Conservation (phyloP, 2,797 vertebrate species). For the Halcyon badia region DNA sequence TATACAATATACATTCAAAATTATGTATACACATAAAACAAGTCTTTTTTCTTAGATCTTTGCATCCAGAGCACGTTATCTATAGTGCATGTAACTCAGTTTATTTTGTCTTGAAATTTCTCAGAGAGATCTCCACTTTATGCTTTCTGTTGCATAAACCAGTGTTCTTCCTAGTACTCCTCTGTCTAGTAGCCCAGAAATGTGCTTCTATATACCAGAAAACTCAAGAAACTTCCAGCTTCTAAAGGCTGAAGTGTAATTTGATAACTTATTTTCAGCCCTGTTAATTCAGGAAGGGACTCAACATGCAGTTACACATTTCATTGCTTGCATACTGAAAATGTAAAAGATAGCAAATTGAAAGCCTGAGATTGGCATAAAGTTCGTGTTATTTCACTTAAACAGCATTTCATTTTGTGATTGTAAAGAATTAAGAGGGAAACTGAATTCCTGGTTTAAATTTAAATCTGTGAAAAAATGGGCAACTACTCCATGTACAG, state of each 20-base stretch:
- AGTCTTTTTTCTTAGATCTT: background rate
- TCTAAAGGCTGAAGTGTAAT: background rate
- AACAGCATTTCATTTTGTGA: background rate
- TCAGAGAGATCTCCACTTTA: background rate
- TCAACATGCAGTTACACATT: background rate
- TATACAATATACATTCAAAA: background rate
- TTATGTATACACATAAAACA: background rate
- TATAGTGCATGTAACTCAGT: background rate
- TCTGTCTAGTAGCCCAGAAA: background rate
- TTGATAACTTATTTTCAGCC: background rate
- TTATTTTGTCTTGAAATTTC: background rate
- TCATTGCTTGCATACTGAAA: background rate
- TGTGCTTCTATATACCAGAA: background rate
- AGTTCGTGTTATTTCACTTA: background rate
- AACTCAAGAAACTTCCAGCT: background rate
- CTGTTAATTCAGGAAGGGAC: background rate
- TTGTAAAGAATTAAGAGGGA: background rate
- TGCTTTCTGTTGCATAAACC: background rate
- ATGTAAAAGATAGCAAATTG: background rate
- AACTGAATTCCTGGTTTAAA: background rate
- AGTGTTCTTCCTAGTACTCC: background rate
- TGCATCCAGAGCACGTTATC: background rate
- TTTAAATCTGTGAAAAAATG: background rate
- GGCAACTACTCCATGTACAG: background rate
- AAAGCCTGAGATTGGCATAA: background rate